A percentile compares a stretch with the other conserved stretches of the same genome.
Conservation (phyloP, 2,888 invertebrate species). For the Athetis lepigone region DNA sequence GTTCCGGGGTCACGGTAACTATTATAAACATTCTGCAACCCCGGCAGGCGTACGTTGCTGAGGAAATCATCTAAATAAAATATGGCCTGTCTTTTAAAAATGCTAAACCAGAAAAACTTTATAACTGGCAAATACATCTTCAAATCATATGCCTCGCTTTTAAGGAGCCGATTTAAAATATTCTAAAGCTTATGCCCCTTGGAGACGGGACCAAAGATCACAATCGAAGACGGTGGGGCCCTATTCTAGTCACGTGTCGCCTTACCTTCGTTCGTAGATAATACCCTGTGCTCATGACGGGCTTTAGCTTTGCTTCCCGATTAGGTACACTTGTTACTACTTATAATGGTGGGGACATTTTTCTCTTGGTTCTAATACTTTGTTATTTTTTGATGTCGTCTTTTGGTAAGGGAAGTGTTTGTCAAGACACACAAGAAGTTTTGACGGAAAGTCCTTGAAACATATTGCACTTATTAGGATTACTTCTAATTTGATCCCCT, state of each 20-base stretch:
- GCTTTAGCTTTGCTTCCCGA: conserved; percentile 24
- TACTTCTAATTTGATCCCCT: too few species aligned
- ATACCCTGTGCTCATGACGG: conserved; percentile 34
- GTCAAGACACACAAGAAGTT: too few species aligned
- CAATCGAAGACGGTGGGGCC: conserved; percentile 13
- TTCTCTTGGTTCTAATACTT: background rate
- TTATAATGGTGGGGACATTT: background rate
- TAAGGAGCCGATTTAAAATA: conserved; percentile 7
- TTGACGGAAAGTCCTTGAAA: too few species aligned
- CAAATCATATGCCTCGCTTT: background rate
- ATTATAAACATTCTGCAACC: too few species aligned
- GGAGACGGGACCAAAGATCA: conserved; percentile 10
- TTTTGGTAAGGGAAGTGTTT: too few species aligned
- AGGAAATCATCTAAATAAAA: too few species aligned
- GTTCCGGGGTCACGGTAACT: too few species aligned
- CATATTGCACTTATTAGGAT: too few species aligned
- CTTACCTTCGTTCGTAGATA: conserved; percentile 40
- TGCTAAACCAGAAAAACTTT: background rate
- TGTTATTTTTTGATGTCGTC: too few species aligned
- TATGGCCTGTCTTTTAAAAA: too few species aligned
- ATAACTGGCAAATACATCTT: background rate
- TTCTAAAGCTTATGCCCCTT: conserved; percentile 5
- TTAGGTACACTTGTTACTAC: conserved; percentile 25
- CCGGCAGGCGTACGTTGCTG: too few species aligned
- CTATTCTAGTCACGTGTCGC: conserved; percentile 48